Evolutionary conservation across 2,797 vertebrate genomes (phyloP).

Genomic region (Pangasius krempfi): DNA sequence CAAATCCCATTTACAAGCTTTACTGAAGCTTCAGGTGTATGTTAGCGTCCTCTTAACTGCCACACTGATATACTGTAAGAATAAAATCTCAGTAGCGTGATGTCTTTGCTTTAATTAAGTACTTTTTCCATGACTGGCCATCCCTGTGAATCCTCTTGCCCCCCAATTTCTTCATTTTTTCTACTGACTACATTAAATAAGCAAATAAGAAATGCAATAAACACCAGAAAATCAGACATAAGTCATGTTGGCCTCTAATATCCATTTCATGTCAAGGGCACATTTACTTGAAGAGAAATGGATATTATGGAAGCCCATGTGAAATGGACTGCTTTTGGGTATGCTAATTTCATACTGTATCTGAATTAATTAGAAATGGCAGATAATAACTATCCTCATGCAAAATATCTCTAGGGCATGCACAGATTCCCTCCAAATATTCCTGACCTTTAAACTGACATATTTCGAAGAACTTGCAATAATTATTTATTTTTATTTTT

Average conservation of each 20-base stretch:
- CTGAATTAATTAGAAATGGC: conserved; percentile 54
- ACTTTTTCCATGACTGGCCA: not conserved
- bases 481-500: not conserved
- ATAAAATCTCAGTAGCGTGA: not conserved
- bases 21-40: not conserved
- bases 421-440: conserved; percentile 45
- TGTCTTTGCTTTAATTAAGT: not conserved
- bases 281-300: conserved; percentile 25
- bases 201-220: not conserved
- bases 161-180: not conserved
- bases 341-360: conserved; percentile 55
- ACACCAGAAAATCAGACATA: not conserved
- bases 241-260: not conserved
- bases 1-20: not conserved
- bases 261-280: not conserved
- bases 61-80: not conserved
- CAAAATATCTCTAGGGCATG: conserved; percentile 52
- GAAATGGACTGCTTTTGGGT: conserved; percentile 46
- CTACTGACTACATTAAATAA: not conserved
- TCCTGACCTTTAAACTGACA: conserved; percentile 57
- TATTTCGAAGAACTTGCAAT: conserved; percentile 46
- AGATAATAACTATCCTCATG: conserved; percentile 28
- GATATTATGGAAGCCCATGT: not conserved
- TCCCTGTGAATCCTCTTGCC: not conserved
- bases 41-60: not conserved